phyloP scores from a whole-genome alignment of 2,797 vertebrate genomes.

The Pteropus rufus region DNA sequence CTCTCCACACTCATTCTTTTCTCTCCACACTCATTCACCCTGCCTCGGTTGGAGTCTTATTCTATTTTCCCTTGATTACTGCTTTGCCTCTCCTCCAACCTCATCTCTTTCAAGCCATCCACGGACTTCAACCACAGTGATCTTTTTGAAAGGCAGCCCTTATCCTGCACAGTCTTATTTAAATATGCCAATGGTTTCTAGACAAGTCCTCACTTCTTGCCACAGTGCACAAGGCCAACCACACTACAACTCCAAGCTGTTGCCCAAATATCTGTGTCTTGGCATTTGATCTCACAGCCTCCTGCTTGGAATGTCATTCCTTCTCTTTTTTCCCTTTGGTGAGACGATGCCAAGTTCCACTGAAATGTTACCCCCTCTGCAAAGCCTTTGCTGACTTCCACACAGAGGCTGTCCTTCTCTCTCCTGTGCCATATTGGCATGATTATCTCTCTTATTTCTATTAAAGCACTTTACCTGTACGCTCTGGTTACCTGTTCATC shows the following conservation, averaged over 20 bases:
- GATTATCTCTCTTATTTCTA: not conserved
- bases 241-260: not conserved
- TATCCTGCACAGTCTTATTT: not conserved
- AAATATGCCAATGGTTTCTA: not conserved
- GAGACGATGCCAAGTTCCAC: not conserved
- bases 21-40: not conserved
- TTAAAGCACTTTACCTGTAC: not conserved
- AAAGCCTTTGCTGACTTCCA: not conserved
- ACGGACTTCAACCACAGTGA: not conserved
- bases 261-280: not conserved
- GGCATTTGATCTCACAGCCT: not conserved
- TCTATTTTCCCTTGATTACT: not conserved
- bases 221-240: not conserved
- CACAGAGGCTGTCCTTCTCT: not conserved
- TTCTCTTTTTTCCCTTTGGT: not conserved
- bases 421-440: rapidly evolving
- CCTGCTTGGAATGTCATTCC: not conserved
- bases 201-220: not conserved
- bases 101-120: not conserved
- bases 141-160: not conserved
- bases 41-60: not conserved
- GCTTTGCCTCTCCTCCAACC: not conserved
- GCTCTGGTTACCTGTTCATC: not conserved
- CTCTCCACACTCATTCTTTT: not conserved
- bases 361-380: not conserved